Evolutionary conservation across 2,888 invertebrate species (phyloP), one percentile per base, ranked within the genome.

Genomic region (Conistra vaccinii): DNA sequence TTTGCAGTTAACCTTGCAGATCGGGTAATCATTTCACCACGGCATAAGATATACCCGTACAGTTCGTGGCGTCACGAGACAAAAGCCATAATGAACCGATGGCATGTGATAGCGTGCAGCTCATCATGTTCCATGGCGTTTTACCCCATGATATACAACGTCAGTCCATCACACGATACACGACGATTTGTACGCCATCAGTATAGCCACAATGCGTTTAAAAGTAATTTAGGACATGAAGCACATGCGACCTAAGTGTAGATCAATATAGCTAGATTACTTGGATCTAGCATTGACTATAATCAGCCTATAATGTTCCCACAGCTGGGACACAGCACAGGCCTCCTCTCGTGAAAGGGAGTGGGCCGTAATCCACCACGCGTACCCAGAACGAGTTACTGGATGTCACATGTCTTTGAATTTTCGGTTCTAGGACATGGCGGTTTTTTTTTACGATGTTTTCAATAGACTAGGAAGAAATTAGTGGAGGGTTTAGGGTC

Each of bases 81-180:
- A 35, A 58, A 32, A 71, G n/a, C 57, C n/a, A 35, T 81, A 53
- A 81, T 74, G 53, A 39, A 65, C 60, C 75, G n/a, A 65, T 53
- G 29, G 45, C 53, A 77, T 60, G 58, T 32, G 53, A 65, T 78
- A 60, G 81, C 81, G 63, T 65, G 53, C 58, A 45, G 58, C 63
- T 32, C 53, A 78, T 65, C 53, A 60, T 45, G 23, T 45, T 17
- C 62, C 26, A 72, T 72, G 42, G 58, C 45, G 12, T n/a, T 26
- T 42, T 29, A 32, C 35, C 29, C 53, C 61, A 73, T 45, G 35
- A 65, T 48, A n/a, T 39, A 51, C 35, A 53, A 14, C n/a, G 29
- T 35, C n/a, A 29, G 42, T 26, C 39, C 45, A 45, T 60, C 29
- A 53, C 14, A 53, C 14, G 32, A 39, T 65, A 66, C 63, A 73